phyloP scores from a whole-genome alignment of 2,113 vertebrate genomes.

The Charadrius vociferus region DNA sequence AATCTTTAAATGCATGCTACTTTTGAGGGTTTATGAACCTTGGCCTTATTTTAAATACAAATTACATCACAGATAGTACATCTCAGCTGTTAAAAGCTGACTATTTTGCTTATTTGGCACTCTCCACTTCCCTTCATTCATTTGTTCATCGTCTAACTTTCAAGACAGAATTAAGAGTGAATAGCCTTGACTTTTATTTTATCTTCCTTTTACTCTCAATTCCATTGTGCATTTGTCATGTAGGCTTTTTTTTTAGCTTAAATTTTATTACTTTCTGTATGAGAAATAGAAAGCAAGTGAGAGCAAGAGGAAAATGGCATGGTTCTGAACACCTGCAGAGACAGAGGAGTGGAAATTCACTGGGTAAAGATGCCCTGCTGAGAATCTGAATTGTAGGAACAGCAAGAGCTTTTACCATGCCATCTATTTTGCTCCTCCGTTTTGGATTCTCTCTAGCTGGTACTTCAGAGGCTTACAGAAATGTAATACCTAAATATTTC shows the following conservation, averaged over 20 bases:
- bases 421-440: background rate
- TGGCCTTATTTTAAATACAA: background rate
- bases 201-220: background rate
- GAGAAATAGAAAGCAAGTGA: constrained; percentile 7
- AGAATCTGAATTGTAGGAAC: constrained; percentile 28
- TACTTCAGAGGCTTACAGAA: background rate
- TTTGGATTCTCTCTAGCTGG: background rate
- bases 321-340: constrained; percentile 6
- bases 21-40: background rate
- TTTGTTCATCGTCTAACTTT: background rate
- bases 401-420: background rate
- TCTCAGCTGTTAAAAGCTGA: background rate
- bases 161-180: background rate
- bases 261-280: background rate
- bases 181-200: background rate
- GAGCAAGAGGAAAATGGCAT: background rate
- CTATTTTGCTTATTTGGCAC: background rate
- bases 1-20: background rate
- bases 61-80: background rate
- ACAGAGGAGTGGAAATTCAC: background rate
- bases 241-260: background rate
- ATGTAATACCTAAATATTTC: background rate
- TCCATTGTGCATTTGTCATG: background rate
- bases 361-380: background rate
- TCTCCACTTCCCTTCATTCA: background rate